These are phyloP conservation scores for Abrostola tripartita DNA, from an alignment of 2,888 invertebrate species.

Conservation along the genomic window DNA sequence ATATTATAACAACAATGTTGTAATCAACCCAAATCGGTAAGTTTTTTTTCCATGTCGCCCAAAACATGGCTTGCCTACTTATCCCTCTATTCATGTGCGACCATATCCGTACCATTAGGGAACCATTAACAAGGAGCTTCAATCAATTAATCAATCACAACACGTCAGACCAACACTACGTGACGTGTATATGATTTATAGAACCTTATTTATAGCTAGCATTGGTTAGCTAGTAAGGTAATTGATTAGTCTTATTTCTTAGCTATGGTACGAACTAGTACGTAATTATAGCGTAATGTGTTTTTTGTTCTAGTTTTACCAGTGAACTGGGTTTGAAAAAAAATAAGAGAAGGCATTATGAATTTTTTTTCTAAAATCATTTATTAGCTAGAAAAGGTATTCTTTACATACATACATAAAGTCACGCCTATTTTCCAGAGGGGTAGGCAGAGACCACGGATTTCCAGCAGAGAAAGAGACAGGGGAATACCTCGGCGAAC, in stretches of 20 bases:
- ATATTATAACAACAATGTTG: neutral
- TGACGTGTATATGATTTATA: constrained; percentile 54
- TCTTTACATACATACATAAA: no score
- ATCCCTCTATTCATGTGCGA: constrained; percentile 34
- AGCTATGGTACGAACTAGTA: no score
- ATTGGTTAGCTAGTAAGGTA: constrained; percentile 16
- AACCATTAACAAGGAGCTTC: constrained; percentile 53
- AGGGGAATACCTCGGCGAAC: no score
- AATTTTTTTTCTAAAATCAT: no score
- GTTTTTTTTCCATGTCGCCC: constrained; percentile 26
- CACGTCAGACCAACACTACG: constrained; percentile 50
- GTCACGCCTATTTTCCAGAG: no score
- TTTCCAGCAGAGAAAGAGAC: no score
- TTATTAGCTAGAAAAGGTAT: no score
- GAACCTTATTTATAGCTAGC: constrained; percentile 33
- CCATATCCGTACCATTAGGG: constrained; percentile 51
- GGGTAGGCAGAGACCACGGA: no score
- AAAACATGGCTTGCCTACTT: constrained; percentile 16
- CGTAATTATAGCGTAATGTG: no score
- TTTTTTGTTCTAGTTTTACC: no score
- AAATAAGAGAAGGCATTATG: no score
- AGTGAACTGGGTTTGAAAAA: no score
- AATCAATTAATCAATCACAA: constrained; percentile 57
- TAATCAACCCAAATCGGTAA: constrained; percentile 24
- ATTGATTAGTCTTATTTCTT: constrained; percentile 29